Conservation (phyloP, 2,113 vertebrate species). For the Oceanodroma tethys region DNA sequence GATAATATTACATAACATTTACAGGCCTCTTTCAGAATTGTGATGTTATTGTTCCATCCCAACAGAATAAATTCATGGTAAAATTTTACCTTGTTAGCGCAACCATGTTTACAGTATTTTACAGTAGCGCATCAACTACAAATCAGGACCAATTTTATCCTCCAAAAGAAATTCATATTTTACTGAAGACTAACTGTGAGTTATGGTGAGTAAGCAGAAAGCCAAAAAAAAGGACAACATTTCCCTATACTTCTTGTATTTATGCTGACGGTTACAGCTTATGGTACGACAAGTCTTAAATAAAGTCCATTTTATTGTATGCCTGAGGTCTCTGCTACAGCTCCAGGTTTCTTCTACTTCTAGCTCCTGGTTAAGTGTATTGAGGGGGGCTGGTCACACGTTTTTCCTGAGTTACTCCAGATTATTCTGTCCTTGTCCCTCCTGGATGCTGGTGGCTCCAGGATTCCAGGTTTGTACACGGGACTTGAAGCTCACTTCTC, state of each 20-base stretch:
- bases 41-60: neutral
- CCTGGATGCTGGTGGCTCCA: neutral
- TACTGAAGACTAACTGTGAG: neutral
- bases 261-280: neutral
- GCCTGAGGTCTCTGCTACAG: neutral
- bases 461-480: fast-evolving
- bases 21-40: neutral
- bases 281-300: neutral
- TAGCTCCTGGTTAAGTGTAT: neutral
- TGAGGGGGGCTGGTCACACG: fast-evolving
- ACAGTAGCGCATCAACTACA: neutral
- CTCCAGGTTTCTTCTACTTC: neutral
- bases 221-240: neutral
- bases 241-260: neutral
- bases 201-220: neutral
- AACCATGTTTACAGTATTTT: neutral
- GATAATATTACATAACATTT: neutral
- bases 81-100: neutral
- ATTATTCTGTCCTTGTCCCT: neutral
- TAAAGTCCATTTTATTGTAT: neutral
- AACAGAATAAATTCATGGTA: neutral
- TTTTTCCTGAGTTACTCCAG: neutral
- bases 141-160: neutral
- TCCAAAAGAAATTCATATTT: neutral
- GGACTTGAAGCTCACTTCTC: neutral